These are phyloP conservation scores for Labia minor DNA, from an alignment of 2,888 invertebrate genomes.

Conservation along the genomic window DNA sequence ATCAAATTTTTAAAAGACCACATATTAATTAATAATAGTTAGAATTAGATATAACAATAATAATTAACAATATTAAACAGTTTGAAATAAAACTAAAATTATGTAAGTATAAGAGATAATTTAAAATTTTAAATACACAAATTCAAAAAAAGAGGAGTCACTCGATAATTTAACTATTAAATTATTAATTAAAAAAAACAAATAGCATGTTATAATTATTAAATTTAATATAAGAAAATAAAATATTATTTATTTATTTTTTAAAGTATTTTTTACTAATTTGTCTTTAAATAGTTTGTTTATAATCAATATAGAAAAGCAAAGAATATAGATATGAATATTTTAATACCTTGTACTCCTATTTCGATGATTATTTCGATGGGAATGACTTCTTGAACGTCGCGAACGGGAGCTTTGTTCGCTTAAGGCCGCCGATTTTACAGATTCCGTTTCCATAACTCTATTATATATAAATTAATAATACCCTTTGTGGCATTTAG, in stretches of 20 bases:
- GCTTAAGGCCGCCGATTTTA: conserved; percentile 64
- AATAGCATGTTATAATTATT: too few species aligned
- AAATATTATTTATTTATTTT: too few species aligned
- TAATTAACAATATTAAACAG: conserved; percentile 20
- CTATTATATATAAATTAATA: too few species aligned
- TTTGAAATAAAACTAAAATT: conserved; percentile 19
- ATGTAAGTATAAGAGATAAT: conserved; percentile 17
- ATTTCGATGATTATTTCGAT: conserved; percentile 47
- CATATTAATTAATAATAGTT: neutral
- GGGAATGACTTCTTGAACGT: conserved; percentile 32
- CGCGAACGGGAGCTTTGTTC: conserved; percentile 70
- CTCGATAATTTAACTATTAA: too few species aligned
- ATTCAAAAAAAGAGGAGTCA: conserved; percentile 4
- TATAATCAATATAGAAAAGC: too few species aligned
- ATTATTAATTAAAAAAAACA: too few species aligned
- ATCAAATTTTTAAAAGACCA: too few species aligned
- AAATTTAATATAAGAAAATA: too few species aligned
- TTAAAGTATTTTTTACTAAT: too few species aligned
- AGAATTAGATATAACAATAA: neutral
- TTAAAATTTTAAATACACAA: neutral
- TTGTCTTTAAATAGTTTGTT: too few species aligned
- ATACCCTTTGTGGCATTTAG: neutral
- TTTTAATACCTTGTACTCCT: conserved; percentile 53
- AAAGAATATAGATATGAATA: too few species aligned
- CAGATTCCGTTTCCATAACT: conserved; percentile 86